Evolutionary conservation across 2,113 vertebrate species (phyloP), one percentile per base, ranked within the genome.

Genomic region (Tachycineta bicolor): DNA sequence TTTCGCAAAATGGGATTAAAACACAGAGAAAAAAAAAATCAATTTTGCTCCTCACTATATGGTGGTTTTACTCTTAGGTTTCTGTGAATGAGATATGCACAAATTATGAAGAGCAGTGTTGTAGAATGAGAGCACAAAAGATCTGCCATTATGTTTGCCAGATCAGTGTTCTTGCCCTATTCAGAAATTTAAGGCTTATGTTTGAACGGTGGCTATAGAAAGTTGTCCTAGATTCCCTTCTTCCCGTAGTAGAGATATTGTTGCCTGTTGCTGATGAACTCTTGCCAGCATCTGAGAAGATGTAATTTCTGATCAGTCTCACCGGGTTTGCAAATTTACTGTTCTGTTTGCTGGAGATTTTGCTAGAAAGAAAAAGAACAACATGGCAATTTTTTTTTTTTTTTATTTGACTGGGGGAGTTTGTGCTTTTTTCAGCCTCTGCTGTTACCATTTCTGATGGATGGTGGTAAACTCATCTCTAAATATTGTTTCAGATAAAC

Each of bases 1-100:
- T 96, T 79, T 52, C 80, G 69, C 75, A 77, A 84, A 64, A 91
- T 39, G 63, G 44, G 31, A 87, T 90, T 88, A 69, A 82, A 89
- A 47, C 25, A 47, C 33, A 0, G 6, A 92, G 63, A 82, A 69
- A 87, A 41, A 52, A 70, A 44, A n/a, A 53, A 4, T 87, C 44
- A 52, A 1, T 88, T 81, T 70, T 70, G 26, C 20, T 90, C 22
- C 63, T 86, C 69, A 75, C 64, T 12, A 8, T 78, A 79, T 39
- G 59, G 59, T 90, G 65, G 26, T 59, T 91, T 96, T 82, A 39
- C 46, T 89, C 37, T 46, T 60, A 22, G 18, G 52, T 90, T 87
- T 90, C 71, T 90, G 37, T 76, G 79, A 59, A 16, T 16, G 74
- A 56, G n/a, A 76, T 89, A 14, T 9, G 44, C 24, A 34, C 2